Evolutionary conservation across 2,888 invertebrate genomes (phyloP), one percentile per base, ranked within the genome.

Genomic region (Brachylomia viminalis): DNA sequence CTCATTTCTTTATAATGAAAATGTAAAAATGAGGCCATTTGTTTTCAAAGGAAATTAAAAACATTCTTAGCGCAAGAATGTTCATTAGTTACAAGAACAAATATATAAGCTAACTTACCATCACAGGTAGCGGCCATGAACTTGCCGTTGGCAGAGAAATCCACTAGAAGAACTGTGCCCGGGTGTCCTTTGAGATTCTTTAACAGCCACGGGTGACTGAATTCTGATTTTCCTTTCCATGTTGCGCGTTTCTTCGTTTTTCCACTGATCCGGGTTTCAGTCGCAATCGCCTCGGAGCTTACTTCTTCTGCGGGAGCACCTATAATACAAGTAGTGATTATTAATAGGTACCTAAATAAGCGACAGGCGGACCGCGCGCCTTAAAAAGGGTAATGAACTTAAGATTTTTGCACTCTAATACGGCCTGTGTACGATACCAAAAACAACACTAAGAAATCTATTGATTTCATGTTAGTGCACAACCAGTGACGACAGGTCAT

Each of bases 121-220:
- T 98, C 98, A 89, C 98, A 98, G 91, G 98, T 98, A 79, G 98
- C 98, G 80, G 98, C 98, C 92, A 99, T 97, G 92, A 98, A 98
- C 95, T 98, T 99, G 86, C 98, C 98, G 94, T 98, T 98, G 79
- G 98, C 97, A 86, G 98, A 98, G 93, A 98, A 98, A 91, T 98
- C 98, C 93, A 98, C 97, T 89, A 98, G 98, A 33, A 98, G 95
- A 65, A 99, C 97, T 20, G 97, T 97, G 49, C 97, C 97, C 1
- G 98, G 98, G 93, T 99, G 99, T 23, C 98, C 98, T 94, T 98
- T 99, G 87, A 99, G 97, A 74, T 98, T 97, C 83, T 98, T 97
- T 49, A 98, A 95, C 83, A 98, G 96, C 98, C 98, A 99, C n/a
- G 97, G 97, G 92, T 98, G 98, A 80, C 93, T 95, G 97, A 98